Percentiles rank a stretch among this genome's conserved stretches.
phyloP scores from a whole-genome alignment of 2,888 invertebrate genomes.

The Mimumesa dahlbomi region DNA sequence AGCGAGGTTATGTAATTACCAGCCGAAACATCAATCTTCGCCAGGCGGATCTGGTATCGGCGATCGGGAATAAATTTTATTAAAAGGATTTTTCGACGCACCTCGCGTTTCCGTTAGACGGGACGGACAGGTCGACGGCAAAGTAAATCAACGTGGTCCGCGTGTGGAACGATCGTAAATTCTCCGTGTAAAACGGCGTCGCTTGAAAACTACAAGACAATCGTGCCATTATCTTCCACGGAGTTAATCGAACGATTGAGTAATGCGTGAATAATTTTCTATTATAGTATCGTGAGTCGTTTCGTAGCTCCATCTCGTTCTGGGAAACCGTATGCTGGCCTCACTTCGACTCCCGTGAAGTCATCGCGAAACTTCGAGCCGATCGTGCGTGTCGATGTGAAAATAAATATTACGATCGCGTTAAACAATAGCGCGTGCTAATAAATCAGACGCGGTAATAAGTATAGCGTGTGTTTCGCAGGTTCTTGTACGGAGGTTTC shows the following conservation, averaged over 20 bases:
- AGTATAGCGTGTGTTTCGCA: no score
- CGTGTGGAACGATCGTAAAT: conserved; percentile 29
- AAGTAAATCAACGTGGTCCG: conserved; percentile 35
- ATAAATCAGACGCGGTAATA: no score
- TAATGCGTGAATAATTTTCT: conserved; percentile 59
- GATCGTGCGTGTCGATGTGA: not conserved
- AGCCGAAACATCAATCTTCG: conserved; percentile 35
- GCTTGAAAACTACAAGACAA: conserved; percentile 36
- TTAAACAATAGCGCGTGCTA: no score
- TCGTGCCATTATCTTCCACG: conserved; percentile 38
- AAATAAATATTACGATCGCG: not conserved
- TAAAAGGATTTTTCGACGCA: conserved; percentile 11
- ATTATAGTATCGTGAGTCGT: conserved; percentile 27
- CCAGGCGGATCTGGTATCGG: conserved; percentile 27
- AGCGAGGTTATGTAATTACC: conserved; percentile 40
- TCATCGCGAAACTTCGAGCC: not conserved
- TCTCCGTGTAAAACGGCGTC: conserved; percentile 11
- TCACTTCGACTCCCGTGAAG: not conserved
- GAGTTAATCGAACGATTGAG: conserved; percentile 53
- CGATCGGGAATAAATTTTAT: conserved; percentile 43
- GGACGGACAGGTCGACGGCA: not conserved
- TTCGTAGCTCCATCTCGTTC: no score
- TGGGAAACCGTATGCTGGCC: no score
- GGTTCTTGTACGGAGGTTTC: no score
- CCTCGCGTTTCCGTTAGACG: not conserved